Evolutionary conservation across 1,140 invertebrate genomes (phyloP).

Genomic region (Cydia pomonella): DNA sequence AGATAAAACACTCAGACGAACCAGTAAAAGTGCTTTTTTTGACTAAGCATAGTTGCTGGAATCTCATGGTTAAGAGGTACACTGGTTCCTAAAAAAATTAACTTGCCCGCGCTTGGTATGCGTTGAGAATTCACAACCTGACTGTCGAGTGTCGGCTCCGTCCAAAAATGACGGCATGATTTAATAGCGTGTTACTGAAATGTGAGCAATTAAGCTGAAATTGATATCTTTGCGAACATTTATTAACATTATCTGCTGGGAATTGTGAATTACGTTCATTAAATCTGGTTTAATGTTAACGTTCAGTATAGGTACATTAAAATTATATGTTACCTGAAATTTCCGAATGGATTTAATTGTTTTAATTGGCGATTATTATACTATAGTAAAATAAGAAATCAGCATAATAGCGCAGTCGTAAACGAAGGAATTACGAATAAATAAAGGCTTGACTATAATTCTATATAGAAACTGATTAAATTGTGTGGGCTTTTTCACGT

Average conservation of each 20-base stretch:
- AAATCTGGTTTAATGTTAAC: conserved; percentile 5
- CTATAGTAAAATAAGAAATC: no score
- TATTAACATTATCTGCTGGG: conserved; percentile 6
- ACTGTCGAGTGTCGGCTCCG: conserved; percentile 22
- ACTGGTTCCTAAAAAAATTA: not conserved
- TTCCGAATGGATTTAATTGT: not conserved
- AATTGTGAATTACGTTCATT: not conserved
- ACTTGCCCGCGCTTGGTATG: not conserved
- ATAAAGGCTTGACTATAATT: no score
- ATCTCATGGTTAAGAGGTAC: not conserved
- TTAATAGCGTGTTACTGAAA: conserved; percentile 31
- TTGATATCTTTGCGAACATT: conserved; percentile 20
- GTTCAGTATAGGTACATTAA: not conserved
- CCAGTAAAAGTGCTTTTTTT: not conserved
- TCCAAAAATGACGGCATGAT: conserved; percentile 36
- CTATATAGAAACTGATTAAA: no score
- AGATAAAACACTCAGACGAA: not conserved
- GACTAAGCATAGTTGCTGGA: not conserved
- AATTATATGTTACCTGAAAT: not conserved
- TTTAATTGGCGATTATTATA: not conserved
- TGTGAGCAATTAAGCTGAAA: conserved; percentile 33
- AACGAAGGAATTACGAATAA: no score
- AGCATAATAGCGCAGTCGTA: no score
- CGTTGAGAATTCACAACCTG: not conserved
- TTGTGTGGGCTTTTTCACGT: no score